These are phyloP conservation scores for Pristis pectinata DNA, from an alignment of 2,797 vertebrate genomes.

Conservation along the genomic window DNA sequence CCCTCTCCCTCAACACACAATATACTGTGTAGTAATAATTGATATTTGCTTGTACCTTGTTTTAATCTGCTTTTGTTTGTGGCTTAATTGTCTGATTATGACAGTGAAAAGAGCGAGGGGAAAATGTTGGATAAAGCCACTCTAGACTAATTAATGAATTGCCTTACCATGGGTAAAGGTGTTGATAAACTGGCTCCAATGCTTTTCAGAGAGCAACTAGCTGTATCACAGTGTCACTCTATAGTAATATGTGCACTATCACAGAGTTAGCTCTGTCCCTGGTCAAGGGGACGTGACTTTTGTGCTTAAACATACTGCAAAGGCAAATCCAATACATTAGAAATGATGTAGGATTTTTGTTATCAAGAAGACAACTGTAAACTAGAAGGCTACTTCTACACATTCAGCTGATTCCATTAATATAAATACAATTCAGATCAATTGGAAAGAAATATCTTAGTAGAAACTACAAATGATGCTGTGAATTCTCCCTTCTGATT, in stretches of 20 bases:
- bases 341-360: background rate
- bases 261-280: background rate
- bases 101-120: background rate
- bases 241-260: background rate
- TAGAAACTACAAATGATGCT: background rate
- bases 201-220: background rate
- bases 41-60: background rate
- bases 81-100: background rate
- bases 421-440: background rate
- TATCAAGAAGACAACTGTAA: background rate
- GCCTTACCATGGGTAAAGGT: background rate
- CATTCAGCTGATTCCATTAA: background rate
- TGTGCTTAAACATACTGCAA: background rate
- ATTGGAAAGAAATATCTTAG: background rate
- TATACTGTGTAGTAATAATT: background rate
- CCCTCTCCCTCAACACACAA: background rate
- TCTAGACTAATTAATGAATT: background rate
- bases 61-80: slow-evolving; percentile 7
- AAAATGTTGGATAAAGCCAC: background rate
- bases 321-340: slow-evolving; percentile 10
- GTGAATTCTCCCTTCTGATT: background rate
- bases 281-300: background rate
- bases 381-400: slow-evolving; percentile 13
- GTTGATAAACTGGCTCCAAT: background rate
- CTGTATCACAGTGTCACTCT: background rate